Evolutionary conservation across 2,888 invertebrate species (phyloP), one percentile per base, ranked within the genome.

Genomic region (Oscheius myriophilus): DNA sequence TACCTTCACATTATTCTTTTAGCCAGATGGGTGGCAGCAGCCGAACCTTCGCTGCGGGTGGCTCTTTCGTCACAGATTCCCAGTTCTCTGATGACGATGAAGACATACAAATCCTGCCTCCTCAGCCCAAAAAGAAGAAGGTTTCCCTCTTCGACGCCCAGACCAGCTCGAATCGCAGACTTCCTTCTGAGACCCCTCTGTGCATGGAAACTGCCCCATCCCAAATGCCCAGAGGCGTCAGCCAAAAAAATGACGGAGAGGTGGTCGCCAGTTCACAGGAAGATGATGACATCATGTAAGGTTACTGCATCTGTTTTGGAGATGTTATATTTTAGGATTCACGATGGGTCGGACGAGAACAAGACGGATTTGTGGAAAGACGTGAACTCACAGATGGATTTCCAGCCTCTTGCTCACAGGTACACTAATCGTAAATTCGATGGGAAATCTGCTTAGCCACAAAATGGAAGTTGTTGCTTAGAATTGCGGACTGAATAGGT

Each of bases 311-410:
- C 18, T 26, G 3, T 55, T 55, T 55, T 55, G 41, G 55, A 7
- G 55, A 55, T n/a, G 4, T 33, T 33, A 3, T 9, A 6, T 33
- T 33, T 33, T 33, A 33, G 33, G 33, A 33, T 33, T 33, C 4
- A 33, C 33, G 33, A 33, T 33, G 33, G 9, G 33, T 9, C 33
- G 9, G 6, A 6, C n/a, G 57, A 39, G 21, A 14, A 39, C 18
- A 25, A n/a, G n/a, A 57, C 43, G 41, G n/a, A 57, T 41, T 41
- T 57, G 43, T 33, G 33, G 33, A 21, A 57, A 14, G 57, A 57
- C 12, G 57, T 57, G 11, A 41, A 41, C 43, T 42, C 57, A 1
- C 57, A 57, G 21, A 57, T 57, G 57, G 43, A 25, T 57, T 57
- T 57, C 57, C 41, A 25, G 11, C 57, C 57, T n/a, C 43, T 21